Base-by-base conservation (phyloP, 2,888 invertebrate genomes). In the Chrysolina oricalcia region DNA sequence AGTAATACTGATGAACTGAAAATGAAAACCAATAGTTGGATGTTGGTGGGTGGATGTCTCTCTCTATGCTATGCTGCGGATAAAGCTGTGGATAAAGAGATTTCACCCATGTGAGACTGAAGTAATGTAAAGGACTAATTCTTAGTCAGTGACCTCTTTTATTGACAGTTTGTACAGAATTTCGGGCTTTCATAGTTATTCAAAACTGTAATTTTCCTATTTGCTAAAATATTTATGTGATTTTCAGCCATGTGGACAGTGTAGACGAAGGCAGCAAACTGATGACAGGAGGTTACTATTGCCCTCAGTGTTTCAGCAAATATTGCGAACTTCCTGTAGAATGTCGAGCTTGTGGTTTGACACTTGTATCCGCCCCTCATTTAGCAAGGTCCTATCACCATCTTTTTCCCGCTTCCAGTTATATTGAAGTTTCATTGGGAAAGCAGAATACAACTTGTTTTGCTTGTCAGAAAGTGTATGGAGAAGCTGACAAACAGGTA, bases 251-350 rank as follows among this genome's bases (percentile, higher is more conserved):
- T 86, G 91, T 97, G 65, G 97, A 97, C 83, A 94, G 92, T 80
- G 88, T 90, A 21, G 94, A 94, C 62, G 92, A 93, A 71, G 91
- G 91, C 48, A 91, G 92, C 72, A 94, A 94, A 83, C 90, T 94
- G 65, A 92, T 92, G 68, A 93, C 94, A 23, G 94, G 94, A 13
- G 96, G 96, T 0, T 96, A 96, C 87, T 92, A 95, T 85, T 97
- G 97, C 84, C 97, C 97, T n/a, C 98, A 99, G 88, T 99, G 99
- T 89, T 94, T 95, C 83, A 96, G 97, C 89, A 98, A 98, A 90
- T 99, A 99, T 89, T 99, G 99, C 89, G 97, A 98, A 88, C 91
- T 99, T 84, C 99, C 99, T 0, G 97, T 97, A 3, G 98, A 99
- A 90, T 99, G 99, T 87, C 93, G 96, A 85, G 95, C 97, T 11